Evolutionary conservation across 2,888 invertebrate genomes (phyloP).

Genomic region (Dolichopus griseipennis): DNA sequence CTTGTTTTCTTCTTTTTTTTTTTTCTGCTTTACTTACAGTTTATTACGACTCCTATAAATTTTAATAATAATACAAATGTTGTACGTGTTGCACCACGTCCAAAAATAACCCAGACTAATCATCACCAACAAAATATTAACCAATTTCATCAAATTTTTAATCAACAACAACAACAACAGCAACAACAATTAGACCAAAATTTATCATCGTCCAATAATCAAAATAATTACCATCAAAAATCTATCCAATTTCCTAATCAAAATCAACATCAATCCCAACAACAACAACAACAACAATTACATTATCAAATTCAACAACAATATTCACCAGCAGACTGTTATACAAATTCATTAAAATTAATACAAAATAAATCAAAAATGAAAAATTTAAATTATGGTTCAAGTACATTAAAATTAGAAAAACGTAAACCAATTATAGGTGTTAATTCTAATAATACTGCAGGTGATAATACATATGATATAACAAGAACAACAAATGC

Average conservation of each 20-base stretch:
- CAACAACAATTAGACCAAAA: conserved; percentile 23
- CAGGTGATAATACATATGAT: conserved; percentile 18
- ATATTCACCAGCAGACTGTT: conserved; percentile 37
- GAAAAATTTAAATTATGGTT: conserved; percentile 14
- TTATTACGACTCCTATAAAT: conserved; percentile 47
- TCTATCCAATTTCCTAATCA: conserved; percentile 34
- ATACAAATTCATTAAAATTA: conserved; percentile 18
- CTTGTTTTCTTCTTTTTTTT: conserved; percentile 7
- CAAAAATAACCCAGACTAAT: conserved; percentile 32
- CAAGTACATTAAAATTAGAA: conserved; percentile 17
- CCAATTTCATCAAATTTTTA: conserved; percentile 17
- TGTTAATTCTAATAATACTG: conserved; percentile 20
- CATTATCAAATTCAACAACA: conserved; percentile 43
- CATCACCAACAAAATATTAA: conserved; percentile 23
- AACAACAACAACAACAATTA: conserved; percentile 27
- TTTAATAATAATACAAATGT: conserved; percentile 54
- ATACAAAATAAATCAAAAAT: conserved; percentile 16
- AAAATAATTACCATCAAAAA: conserved; percentile 42
- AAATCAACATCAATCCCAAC: conserved; percentile 28
- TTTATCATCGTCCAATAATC: conserved; percentile 31
- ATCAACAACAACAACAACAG: conserved; percentile 18
- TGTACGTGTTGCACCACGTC: conserved; percentile 44
- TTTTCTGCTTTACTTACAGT: conserved; percentile 27
- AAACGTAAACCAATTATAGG: conserved; percentile 26
- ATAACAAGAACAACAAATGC: conserved; percentile 27